Percentiles rank a stretch among this genome's conserved stretches.
phyloP scores from a whole-genome alignment of 2,113 vertebrate species.

The Silurus glanis region DNA sequence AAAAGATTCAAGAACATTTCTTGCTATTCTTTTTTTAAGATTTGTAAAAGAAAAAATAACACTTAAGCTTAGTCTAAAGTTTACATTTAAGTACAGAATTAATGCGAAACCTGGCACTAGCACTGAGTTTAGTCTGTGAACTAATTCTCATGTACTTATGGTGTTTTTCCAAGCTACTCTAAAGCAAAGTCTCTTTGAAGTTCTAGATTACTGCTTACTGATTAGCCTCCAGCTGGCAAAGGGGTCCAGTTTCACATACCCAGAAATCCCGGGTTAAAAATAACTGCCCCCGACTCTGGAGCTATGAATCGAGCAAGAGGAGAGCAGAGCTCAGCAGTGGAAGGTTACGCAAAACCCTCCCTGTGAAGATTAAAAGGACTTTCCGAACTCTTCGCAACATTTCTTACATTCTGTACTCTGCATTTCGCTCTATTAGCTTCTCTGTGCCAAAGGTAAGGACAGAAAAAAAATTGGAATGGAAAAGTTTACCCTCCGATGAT shows the following conservation, averaged over 20 bases:
- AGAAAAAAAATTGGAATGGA: background rate
- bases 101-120: background rate
- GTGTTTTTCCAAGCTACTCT: constrained; percentile 62
- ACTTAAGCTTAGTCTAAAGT: background rate
- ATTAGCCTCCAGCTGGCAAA: constrained; percentile 73
- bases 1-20: background rate
- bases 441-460: background rate
- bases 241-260: constrained; percentile 75
- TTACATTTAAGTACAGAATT: background rate
- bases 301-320: constrained; percentile 63
- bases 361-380: constrained; percentile 47
- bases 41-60: background rate
- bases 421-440: background rate
- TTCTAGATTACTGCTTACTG: constrained; percentile 72
- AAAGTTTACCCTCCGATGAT: constrained; percentile 87
- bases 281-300: constrained; percentile 71
- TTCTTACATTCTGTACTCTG: constrained; percentile 46
- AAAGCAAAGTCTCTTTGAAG: constrained; percentile 72
- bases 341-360: constrained; percentile 56
- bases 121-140: background rate
- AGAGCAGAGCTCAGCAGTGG: constrained; percentile 29
- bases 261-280: constrained; percentile 69
- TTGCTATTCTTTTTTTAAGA: background rate
- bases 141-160: background rate
- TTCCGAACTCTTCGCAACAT: constrained; percentile 45